A percentile compares a stretch with the other conserved stretches of the same genome.
These are phyloP conservation scores for Pachydiplax longipennis DNA, from an alignment of 2,888 invertebrate genomes.

Conservation along the genomic window DNA sequence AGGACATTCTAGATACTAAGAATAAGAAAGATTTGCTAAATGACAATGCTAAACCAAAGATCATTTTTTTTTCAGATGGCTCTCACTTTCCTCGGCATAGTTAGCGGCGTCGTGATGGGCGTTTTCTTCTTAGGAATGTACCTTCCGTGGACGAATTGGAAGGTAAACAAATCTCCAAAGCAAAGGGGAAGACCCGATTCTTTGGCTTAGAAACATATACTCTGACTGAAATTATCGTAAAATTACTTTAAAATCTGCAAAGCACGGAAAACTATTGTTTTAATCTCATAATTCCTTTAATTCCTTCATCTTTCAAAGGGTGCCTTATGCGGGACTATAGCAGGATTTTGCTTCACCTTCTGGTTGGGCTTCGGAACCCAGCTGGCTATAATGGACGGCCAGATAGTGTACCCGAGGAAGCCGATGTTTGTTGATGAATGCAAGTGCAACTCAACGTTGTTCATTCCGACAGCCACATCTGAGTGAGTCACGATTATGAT, in stretches of 20 bases:
- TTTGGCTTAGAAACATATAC: slow-evolving; percentile 57
- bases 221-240: slow-evolving; percentile 48
- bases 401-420: slow-evolving; percentile 59
- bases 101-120: slow-evolving; percentile 87
- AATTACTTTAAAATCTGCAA: no score
- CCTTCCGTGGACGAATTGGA: slow-evolving; percentile 85
- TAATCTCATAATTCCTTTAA: background rate
- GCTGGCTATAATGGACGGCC: slow-evolving; percentile 63
- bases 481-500: background rate
- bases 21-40: background rate
- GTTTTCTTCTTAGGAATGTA: slow-evolving; percentile 89
- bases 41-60: background rate
- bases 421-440: slow-evolving; percentile 65
- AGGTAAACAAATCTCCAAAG: slow-evolving; percentile 62
- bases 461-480: slow-evolving; percentile 13
- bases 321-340: slow-evolving; percentile 69
- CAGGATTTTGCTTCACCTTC: slow-evolving; percentile 67
- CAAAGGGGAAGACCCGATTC: slow-evolving; percentile 50
- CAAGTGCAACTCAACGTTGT: slow-evolving; percentile 58
- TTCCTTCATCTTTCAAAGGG: slow-evolving; percentile 61
- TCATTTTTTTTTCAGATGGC: slow-evolving; percentile 68
- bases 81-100: slow-evolving; percentile 86
- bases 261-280: background rate
- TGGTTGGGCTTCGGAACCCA: slow-evolving; percentile 75
- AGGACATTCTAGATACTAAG: background rate